Evolutionary conservation across 2,797 vertebrate species (phyloP), one percentile per base, ranked within the genome.

Genomic region (Psittacula derbiana): DNA sequence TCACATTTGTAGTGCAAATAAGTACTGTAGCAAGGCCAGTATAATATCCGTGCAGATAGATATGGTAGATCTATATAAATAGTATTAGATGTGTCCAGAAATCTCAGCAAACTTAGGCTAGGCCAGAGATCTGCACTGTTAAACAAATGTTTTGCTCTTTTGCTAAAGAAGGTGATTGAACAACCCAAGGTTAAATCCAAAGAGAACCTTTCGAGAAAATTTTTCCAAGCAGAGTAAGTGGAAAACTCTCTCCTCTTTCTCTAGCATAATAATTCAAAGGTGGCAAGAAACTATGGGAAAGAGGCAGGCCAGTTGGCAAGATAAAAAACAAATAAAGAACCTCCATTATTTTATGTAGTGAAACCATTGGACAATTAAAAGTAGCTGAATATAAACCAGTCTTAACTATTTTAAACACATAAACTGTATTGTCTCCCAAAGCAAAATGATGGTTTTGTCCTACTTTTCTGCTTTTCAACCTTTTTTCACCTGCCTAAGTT

Each of bases 291-390:
- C 65, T 43, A 57, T 23, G 19, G 15, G 28, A 58, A 81, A 64
- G 12, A 75, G 12, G 9, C 0, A 1, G 30, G n/a, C 1, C 10
- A 44, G 4, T 1, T 70, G 40, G 17, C 23, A 91, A 66, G 55
- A 40, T 20, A 87, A 91, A 73, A 80, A 4, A 4, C 12, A 74
- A 47, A 76, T 38, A 69, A 40, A 53, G 76, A 47, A 16, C 0
- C 1, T 1, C 71, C 27, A 30, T 7, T 55, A 36, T 50, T 90
- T 55, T 47, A 38, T 27, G 2, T 40, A 46, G 8, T 27, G n/a
- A 46, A 74, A 47, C 8, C 38, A 8, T 12, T 25, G 36, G 33
- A 50, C 19, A 81, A 66, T 72, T 78, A 1, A 1, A 80, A 76
- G 13, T 38, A 80, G 12, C 20, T 76, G 49, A 71, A 58, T 65